Evolutionary conservation across 2,113 vertebrate species (phyloP), one percentile per base, ranked within the genome.

Genomic region (Scomber scombrus): DNA sequence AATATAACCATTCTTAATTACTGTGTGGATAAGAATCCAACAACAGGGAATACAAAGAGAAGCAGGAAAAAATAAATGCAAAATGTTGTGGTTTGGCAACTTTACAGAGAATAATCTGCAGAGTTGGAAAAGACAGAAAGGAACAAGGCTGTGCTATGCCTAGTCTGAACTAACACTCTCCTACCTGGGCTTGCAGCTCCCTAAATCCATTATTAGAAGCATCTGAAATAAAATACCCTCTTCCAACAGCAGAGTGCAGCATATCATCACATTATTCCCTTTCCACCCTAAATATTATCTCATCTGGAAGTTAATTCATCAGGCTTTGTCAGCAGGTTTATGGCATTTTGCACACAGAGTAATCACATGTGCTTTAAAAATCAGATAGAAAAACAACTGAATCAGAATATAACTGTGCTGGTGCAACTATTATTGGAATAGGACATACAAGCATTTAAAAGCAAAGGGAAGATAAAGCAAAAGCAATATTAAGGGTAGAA

Each of bases 181-280:
- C 26, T 31, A 54, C 26, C n/a, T n/a, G 15, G 13, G 1, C 3
- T 45, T 47, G 19, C 29, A 14, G 16, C 50, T 58, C 16, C 23
- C 6, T 8, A 69, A 80, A 73, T 77, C 52, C 66, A 3, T 56
- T 5, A 6, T 3, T 6, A 58, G 3, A 5, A 12, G n/a, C 18
- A 31, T 54, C 26, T 26, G 10, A 49, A 45, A 50, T 16, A 57
- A 56, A 71, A 26, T 34, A 7, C 1, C 6, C 3, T 12, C 18
- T 34, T 54, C 58, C 46, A 88, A 78, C 89, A 92, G 85, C 76
- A 92, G 88, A 81, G 85, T 3, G 88, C 84, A 88, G 86, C 73
- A 85, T 18, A 57, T 71, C 58, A 57, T 56, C 68, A 11, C 34
- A 8, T 55, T 18, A 18, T 26, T 45, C 15, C 4, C 19, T 34